Conservation (phyloP, 2,113 vertebrate genomes). For the Psilopsiagon aurifrons region DNA sequence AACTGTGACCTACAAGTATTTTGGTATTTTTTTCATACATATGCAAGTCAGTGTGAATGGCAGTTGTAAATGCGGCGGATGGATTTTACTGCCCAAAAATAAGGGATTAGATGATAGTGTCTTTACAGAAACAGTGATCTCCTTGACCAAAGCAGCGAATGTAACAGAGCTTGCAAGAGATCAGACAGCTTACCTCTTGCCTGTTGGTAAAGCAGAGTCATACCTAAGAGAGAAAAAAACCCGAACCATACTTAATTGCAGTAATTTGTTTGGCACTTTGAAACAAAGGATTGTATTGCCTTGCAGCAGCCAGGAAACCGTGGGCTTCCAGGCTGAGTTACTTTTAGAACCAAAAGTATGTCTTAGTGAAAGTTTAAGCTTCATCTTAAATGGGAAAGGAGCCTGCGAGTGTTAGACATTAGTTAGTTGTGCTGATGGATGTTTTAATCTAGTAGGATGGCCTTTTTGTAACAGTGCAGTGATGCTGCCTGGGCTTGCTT, state of each 20-base stretch:
- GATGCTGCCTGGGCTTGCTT: not conserved
- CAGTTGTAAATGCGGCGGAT: not conserved
- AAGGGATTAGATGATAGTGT: not conserved
- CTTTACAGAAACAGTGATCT: not conserved
- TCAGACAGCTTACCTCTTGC: not conserved
- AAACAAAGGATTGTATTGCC: not conserved
- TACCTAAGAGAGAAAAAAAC: not conserved
- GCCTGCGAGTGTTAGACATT: fast-evolving
- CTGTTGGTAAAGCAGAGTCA: not conserved
- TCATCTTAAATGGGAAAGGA: not conserved
- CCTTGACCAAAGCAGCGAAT: fast-evolving
- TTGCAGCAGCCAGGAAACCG: not conserved
- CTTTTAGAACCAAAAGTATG: not conserved
- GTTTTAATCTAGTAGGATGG: fast-evolving
- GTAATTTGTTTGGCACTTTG: fast-evolving
- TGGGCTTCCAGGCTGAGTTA: not conserved
- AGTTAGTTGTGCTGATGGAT: fast-evolving
- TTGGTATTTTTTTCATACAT: not conserved
- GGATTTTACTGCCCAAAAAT: not conserved
- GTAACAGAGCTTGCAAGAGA: not conserved
- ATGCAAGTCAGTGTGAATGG: not conserved
- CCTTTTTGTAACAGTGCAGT: fast-evolving
- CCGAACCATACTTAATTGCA: fast-evolving
- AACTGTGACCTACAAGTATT: not conserved
- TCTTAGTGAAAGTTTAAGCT: not conserved